Evolutionary conservation across 1,140 invertebrate genomes (phyloP), one percentile per base, ranked within the genome.

Genomic region (Pteromalus puparum): DNA sequence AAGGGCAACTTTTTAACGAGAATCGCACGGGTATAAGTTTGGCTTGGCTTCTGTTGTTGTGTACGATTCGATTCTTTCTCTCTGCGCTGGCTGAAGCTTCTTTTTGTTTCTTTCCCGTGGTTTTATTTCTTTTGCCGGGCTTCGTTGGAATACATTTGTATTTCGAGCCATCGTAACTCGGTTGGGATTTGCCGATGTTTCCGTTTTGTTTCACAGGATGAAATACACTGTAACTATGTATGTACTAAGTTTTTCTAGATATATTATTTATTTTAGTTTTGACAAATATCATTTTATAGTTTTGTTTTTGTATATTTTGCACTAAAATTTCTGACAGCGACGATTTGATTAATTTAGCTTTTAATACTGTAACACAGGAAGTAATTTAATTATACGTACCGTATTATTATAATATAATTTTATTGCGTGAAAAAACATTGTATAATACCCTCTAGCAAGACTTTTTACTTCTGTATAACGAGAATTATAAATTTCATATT

Each of bases 1-100:
- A 61, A 42, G 13, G 46, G 75, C 75, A 77, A 77, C 75, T 77
- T 77, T 77, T 77, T 53, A 77, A 77, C 46, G 75, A 53, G 75
- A 61, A 77, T 77, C 7, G n/a, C 46, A 46, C 46, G 46, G 3
- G 28, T 34, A 53, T 77, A 53, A 77, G 38, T 77, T 77, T 53
- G 75, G 24, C 75, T 77, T 53, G n/a, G 42, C 46, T 48, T 46
- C 42, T 42, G 53, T 7, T 61, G 21, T 61, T 61, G 7, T 30
- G 38, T 74, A 42, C 72, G 72, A 74, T 42, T 34, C 24, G 26
- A 70, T 28, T 70, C 12, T 30, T 26, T 70, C 15, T 70, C 67
- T 42, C 7, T 21, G 73, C 68, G 30, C 26, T 10, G n/a, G 67
- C n/a, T 15, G 26, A 3, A 34, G 68, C 73, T 74, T 74, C 34